A percentile compares a stretch with the other conserved stretches of the same genome.
Conservation (phyloP, 2,888 invertebrate species). For the Adelognathus sp. region DNA sequence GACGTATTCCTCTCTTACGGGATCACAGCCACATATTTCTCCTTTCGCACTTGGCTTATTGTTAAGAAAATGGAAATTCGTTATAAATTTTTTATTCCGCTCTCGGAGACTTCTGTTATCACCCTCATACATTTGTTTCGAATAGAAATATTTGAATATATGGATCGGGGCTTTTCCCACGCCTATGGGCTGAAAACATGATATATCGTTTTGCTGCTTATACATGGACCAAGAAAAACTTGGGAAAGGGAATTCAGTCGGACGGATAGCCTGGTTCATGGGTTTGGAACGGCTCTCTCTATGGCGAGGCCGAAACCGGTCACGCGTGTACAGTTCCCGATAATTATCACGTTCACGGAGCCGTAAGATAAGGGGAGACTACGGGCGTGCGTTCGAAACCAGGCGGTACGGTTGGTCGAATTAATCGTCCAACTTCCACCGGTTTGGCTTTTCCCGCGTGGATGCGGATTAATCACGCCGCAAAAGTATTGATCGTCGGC, state of each 20-base stretch:
- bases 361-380: slow-evolving; percentile 30
- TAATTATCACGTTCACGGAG: slow-evolving; percentile 50
- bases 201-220: slow-evolving; percentile 1
- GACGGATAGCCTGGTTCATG: neutral
- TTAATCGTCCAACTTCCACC: slow-evolving; percentile 43
- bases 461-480: slow-evolving; percentile 32
- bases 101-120: too few relatives aligned
- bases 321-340: slow-evolving; percentile 24
- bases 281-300: neutral
- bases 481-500: slow-evolving; percentile 30
- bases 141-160: too few relatives aligned
- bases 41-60: too few relatives aligned
- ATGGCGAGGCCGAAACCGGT: neutral
- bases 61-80: too few relatives aligned
- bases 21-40: too few relatives aligned
- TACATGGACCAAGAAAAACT: neutral
- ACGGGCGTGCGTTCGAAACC: slow-evolving; percentile 9
- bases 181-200: neutral
- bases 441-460: slow-evolving; percentile 46
- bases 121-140: too few relatives aligned
- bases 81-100: too few relatives aligned
- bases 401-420: slow-evolving; percentile 39
- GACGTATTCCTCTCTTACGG: too few relatives aligned
- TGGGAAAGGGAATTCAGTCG: neutral
- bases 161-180: too few relatives aligned